Conservation (phyloP, 2,888 invertebrate species). For the Anoplius nigerrimus region DNA sequence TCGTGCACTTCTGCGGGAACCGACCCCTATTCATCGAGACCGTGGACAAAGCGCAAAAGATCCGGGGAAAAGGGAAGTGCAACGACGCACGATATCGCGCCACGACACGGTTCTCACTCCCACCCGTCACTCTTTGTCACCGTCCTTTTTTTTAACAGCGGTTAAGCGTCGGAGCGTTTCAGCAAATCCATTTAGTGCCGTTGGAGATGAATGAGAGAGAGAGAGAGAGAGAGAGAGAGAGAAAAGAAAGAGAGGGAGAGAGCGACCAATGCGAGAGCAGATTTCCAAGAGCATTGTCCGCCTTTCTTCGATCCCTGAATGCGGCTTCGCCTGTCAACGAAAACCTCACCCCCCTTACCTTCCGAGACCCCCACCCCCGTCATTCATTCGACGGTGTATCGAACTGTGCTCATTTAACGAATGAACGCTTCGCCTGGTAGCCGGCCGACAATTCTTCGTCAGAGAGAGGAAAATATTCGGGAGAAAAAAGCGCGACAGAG, state of each 20-base stretch:
- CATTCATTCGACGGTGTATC: no score
- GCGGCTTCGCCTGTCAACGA: constrained; percentile 4
- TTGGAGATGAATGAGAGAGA: neutral
- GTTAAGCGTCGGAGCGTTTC: constrained; percentile 11
- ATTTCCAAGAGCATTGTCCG: constrained; percentile 16
- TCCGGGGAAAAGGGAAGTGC: neutral
- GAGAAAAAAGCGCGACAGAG: no score
- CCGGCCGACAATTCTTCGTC: no score
- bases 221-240: neutral
- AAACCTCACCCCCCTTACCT: no score
- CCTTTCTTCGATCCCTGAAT: constrained; percentile 24
- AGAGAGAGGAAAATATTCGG: no score
- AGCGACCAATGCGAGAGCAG: neutral
- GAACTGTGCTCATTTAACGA: no score
- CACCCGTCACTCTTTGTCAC: neutral
- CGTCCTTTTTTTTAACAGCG: constrained; percentile 2
- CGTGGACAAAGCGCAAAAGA: no score
- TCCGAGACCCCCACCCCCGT: no score
- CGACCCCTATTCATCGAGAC: no score
- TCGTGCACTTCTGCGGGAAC: no score
- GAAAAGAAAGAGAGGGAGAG: neutral
- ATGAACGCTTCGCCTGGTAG: no score
- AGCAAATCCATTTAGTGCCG: constrained; percentile 2
- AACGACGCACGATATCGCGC: neutral
- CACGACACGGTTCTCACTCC: neutral